Conservation (phyloP, 92 coral and sea anemone genomes). For the Bergia sp. region DNA sequence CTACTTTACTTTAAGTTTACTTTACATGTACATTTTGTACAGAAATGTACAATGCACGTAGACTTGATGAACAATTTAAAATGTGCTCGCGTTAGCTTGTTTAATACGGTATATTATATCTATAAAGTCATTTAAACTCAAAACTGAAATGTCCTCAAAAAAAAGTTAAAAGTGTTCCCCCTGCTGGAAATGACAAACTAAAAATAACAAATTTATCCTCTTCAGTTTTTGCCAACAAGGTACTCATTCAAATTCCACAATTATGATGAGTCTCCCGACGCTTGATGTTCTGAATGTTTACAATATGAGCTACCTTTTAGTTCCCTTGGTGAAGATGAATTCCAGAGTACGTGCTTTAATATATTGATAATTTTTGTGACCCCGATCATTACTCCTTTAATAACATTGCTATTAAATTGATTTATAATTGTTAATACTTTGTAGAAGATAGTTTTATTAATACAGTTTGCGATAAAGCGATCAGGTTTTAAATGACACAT, state of each 20-base stretch:
- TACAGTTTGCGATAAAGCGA: conserved; percentile 11
- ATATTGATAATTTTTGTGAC: conserved; percentile 1
- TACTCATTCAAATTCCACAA: not conserved
- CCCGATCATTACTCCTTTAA: not conserved
- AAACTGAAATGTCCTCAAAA: not conserved
- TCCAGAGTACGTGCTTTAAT: not conserved
- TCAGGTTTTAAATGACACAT: not conserved
- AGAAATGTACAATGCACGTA: not conserved
- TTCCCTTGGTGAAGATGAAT: not conserved
- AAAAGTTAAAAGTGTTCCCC: not conserved
- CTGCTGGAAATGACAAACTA: not conserved
- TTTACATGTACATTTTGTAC: not conserved
- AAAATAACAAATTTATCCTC: conserved; percentile 4
- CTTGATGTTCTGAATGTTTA: not conserved
- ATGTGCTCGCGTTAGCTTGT: not conserved
- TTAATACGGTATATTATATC: not conserved
- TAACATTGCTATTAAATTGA: not conserved
- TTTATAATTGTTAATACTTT: not conserved
- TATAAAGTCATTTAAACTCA: not conserved
- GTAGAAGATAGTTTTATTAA: not conserved
- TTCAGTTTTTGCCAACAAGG: not conserved
- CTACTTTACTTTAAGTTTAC: too few species aligned
- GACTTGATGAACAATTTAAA: not conserved
- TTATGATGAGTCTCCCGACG: not conserved
- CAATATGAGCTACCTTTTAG: not conserved